Percentiles rank a stretch among this genome's conserved stretches.
phyloP scores from a whole-genome alignment of 2,113 vertebrate species.

The Rhagologus leucostigma region DNA sequence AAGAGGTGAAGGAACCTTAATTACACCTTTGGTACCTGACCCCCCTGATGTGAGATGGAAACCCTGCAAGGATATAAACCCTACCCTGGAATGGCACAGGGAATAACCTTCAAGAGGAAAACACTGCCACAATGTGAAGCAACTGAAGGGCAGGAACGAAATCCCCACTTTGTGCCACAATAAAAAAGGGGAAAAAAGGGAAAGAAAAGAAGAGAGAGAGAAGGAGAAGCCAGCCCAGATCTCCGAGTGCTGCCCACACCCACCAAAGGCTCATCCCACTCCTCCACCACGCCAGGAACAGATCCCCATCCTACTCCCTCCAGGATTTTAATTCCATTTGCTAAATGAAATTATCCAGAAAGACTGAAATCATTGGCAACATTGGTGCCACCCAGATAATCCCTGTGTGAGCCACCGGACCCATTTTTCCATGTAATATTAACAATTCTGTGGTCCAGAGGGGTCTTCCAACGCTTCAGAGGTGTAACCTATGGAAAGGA shows the following conservation, averaged over 20 bases:
- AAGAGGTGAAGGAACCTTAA: neutral
- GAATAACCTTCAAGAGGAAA: neutral
- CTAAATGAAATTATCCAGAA: neutral
- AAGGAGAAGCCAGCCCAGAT: neutral
- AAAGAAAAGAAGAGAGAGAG: neutral
- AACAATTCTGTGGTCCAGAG: neutral
- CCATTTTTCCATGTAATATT: rapidly evolving
- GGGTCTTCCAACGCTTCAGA: neutral
- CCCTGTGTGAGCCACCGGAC: neutral
- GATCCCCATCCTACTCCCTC: neutral
- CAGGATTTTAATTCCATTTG: neutral
- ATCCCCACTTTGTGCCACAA: neutral
- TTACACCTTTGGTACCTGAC: neutral
- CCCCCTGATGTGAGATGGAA: neutral
- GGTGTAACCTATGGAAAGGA: neutral
- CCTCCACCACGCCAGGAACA: rapidly evolving
- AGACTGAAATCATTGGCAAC: neutral
- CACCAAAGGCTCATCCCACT: neutral
- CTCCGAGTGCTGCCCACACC: rapidly evolving
- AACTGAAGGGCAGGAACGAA: neutral
- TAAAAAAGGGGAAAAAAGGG: no score
- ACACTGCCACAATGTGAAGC: neutral
- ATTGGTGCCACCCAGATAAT: neutral
- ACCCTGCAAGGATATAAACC: neutral
- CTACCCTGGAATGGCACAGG: neutral